Evolutionary conservation across 2,888 invertebrate species (phyloP).

Genomic region (Volucella inanis): DNA sequence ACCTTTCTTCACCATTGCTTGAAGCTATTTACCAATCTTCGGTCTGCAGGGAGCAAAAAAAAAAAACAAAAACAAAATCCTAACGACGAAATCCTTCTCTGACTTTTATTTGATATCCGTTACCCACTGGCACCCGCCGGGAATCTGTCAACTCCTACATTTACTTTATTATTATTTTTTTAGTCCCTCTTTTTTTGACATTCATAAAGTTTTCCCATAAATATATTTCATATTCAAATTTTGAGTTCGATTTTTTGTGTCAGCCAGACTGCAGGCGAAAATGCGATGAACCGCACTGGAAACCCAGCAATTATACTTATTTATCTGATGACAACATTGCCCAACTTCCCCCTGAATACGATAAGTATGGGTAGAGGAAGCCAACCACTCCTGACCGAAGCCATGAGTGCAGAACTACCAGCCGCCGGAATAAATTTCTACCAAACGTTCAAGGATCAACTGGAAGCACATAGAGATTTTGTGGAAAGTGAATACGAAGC

Average conservation of each 20-base stretch:
- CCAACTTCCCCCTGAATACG: not conserved
- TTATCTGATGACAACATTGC: slow-evolving; percentile 56
- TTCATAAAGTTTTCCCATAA: slow-evolving; percentile 67
- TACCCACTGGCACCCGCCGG: not conserved
- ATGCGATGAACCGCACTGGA: slow-evolving; percentile 70
- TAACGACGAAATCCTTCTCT: slow-evolving; percentile 13
- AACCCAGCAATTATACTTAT: slow-evolving; percentile 63
- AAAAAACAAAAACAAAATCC: slow-evolving; percentile 15
- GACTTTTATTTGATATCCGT: slow-evolving; percentile 53
- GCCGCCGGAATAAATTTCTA: slow-evolving; percentile 35
- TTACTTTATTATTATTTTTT: too few relatives aligned
- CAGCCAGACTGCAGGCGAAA: slow-evolving; percentile 43
- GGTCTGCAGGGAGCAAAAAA: slow-evolving; percentile 34
- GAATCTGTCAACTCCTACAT: slow-evolving; percentile 47
- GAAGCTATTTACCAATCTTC: slow-evolving; percentile 16
- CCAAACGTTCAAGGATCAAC: slow-evolving; percentile 44
- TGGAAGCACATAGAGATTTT: slow-evolving; percentile 47
- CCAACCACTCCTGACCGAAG: slow-evolving; percentile 7
- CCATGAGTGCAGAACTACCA: not conserved
- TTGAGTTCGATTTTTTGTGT: slow-evolving; percentile 50
- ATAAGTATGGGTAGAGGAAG: slow-evolving; percentile 1
- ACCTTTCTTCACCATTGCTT: not conserved
- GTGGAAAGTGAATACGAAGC: slow-evolving; percentile 51
- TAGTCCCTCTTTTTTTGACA: not conserved
- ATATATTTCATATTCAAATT: slow-evolving; percentile 58